Evolutionary conservation across 2,113 vertebrate species (phyloP), one percentile per base, ranked within the genome.

Genomic region (Paracanthobrama guichenoti): DNA sequence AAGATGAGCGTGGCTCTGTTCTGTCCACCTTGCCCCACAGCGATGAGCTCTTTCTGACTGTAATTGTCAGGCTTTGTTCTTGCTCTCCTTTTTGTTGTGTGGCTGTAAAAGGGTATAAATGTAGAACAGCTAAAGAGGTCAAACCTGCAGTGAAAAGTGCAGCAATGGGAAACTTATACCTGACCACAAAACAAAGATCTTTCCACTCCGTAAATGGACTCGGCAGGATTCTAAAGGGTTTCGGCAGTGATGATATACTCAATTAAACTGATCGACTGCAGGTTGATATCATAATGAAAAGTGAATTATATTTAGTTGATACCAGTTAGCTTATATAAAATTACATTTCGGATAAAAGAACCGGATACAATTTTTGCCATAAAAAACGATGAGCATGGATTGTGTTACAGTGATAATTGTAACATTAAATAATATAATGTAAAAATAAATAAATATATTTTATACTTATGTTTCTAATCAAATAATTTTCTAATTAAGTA

Each of bases 1-100:
- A 93, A 93, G 92, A 93, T 93, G 93, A 94, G 90, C 87, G 85
- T 85, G 88, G 87, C 88, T 88, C 91, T 50, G 85, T 84, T 86
- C 89, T 88, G 85, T 93, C 90, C 93, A 92, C 92, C 89, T 94
- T 92, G 92, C 92, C 93, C 93, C 92, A 93, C 91, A 90, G 94
- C 92, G 91, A 92, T 91, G 91, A 92, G 89, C 91, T 90, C 91
- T 90, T 83, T 66, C 60, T 62, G 18, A 78, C 62, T 83, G 88
- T 92, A 93, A 94, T 93, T 92, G 86, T 88, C 85, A 82, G 88
- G 75, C 87, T 92, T 87, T 90, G 84, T 87, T 87, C 78, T 77
- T 46, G 39, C 26, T 72, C 72, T 62, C 44, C 26, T 76, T 71
- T 87, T 77, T 87, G 81, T 86, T 87, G 80, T 74, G 39, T 22